Conservation (phyloP, 2,797 vertebrate genomes). For the Meriones psammophilus region DNA sequence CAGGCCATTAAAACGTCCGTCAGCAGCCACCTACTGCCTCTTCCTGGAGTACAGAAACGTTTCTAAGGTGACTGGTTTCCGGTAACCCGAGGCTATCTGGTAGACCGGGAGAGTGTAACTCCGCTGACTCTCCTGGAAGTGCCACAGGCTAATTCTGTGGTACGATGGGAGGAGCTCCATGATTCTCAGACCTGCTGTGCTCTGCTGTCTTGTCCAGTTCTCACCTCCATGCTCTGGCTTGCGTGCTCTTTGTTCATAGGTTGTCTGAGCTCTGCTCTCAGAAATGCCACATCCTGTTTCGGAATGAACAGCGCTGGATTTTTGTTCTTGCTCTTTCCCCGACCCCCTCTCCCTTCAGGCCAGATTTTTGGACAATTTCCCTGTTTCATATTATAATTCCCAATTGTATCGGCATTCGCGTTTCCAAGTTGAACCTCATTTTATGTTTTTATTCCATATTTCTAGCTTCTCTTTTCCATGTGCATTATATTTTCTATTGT, state of each 20-base stretch:
- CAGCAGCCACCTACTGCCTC: slow-evolving; percentile 44
- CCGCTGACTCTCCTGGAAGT: slow-evolving; percentile 30
- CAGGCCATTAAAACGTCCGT: slow-evolving; percentile 42
- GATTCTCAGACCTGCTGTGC: neutral
- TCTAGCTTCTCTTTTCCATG: slow-evolving; percentile 73
- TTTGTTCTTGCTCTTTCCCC: slow-evolving; percentile 61
- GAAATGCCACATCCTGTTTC: slow-evolving; percentile 43
- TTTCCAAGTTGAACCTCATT: slow-evolving; percentile 81
- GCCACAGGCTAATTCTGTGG: neutral
- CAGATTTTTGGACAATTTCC: slow-evolving; percentile 80
- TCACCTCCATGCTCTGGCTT: neutral
- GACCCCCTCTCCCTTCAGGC: slow-evolving; percentile 55
- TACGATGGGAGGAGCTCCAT: neutral
- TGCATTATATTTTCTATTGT: slow-evolving; percentile 47
- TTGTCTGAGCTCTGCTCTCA: slow-evolving; percentile 12
- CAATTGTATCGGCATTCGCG: slow-evolving; percentile 61
- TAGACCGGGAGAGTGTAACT: neutral
- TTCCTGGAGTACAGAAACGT: slow-evolving; percentile 40
- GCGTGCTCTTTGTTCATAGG: neutral
- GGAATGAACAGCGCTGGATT: slow-evolving; percentile 58
- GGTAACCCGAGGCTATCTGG: slow-evolving; percentile 5
- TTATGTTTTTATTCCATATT: slow-evolving; percentile 70
- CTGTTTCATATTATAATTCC: slow-evolving; percentile 72
- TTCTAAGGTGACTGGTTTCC: neutral
- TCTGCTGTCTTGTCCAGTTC: neutral